These are phyloP conservation scores for Hoplodrina ambigua DNA, from an alignment of 2,888 invertebrate genomes.

Conservation along the genomic window DNA sequence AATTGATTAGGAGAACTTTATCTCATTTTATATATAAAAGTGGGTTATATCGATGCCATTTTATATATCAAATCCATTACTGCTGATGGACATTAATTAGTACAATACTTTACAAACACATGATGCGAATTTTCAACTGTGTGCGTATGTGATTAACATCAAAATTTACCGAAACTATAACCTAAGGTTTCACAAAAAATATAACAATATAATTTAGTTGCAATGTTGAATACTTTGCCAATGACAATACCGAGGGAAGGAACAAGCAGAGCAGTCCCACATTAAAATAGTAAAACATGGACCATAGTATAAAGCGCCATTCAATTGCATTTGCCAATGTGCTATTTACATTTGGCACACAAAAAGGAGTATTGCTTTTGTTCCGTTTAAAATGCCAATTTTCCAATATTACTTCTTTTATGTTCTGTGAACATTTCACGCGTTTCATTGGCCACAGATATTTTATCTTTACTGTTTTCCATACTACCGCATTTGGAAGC, in stretches of 20 bases:
- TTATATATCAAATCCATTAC: not conserved
- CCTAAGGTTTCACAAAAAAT: no score
- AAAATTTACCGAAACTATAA: no score
- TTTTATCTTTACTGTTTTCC: conserved; percentile 24
- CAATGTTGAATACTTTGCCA: not conserved
- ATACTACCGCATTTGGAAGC: not conserved
- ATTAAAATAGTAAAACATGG: conserved; percentile 27
- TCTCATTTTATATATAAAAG: not conserved
- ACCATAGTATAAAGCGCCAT: conserved; percentile 24
- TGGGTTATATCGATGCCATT: not conserved
- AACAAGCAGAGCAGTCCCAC: not conserved
- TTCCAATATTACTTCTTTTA: conserved; percentile 48
- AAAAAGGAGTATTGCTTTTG: conserved; percentile 43
- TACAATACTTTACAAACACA: no score
- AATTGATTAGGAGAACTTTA: no score
- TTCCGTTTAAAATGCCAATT: conserved; percentile 37
- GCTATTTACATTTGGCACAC: conserved; percentile 12
- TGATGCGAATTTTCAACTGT: no score
- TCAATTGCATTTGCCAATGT: conserved; percentile 30
- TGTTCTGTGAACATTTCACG: conserved; percentile 18
- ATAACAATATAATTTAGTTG: not conserved
- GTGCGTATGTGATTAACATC: no score
- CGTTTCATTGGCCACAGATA: conserved; percentile 31
- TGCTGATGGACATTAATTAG: no score
- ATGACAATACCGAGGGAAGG: not conserved